Evolutionary conservation across 2,797 vertebrate genomes (phyloP).

Genomic region (Glyptemys insculpta): DNA sequence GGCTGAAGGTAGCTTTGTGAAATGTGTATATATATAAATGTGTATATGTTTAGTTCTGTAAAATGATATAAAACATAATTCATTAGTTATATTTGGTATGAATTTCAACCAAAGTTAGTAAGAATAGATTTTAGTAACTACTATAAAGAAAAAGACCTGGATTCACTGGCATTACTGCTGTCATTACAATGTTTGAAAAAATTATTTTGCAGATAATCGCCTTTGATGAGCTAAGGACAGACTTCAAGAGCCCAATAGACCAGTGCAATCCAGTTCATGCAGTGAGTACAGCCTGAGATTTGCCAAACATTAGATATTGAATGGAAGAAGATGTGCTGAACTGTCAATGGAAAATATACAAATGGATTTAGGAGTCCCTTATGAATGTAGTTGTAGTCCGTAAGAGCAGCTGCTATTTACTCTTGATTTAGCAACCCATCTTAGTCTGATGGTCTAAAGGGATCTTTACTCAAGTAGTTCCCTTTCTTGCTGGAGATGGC

Average conservation of each 20-base stretch:
- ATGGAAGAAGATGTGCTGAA: neutral
- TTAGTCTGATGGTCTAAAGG: neutral
- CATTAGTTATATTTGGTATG: neutral
- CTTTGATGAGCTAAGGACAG: slow-evolving; percentile 96
- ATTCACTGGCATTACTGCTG: neutral
- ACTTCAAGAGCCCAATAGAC: slow-evolving; percentile 98
- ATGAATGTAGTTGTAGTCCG: neutral
- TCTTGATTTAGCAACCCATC: neutral
- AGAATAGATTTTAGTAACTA: neutral
- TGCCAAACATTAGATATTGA: neutral
- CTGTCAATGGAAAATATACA: neutral
- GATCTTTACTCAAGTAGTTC: neutral
- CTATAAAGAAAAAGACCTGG: neutral
- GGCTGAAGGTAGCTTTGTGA: neutral
- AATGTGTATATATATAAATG: neutral
- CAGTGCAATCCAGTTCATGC: slow-evolving; percentile 97
- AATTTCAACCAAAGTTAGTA: neutral
- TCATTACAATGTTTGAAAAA: slow-evolving; percentile 30
- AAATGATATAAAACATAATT: neutral
- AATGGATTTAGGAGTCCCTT: neutral
- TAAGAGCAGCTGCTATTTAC: neutral
- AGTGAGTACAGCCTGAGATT: slow-evolving; percentile 81
- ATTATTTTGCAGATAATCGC: slow-evolving; percentile 92
- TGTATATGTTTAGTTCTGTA: neutral
- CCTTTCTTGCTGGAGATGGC: neutral